A percentile compares a stretch with the other conserved stretches of the same genome.
Conservation (phyloP, 1,140 invertebrate genomes). For the Mizuhopecten yessoensis region DNA sequence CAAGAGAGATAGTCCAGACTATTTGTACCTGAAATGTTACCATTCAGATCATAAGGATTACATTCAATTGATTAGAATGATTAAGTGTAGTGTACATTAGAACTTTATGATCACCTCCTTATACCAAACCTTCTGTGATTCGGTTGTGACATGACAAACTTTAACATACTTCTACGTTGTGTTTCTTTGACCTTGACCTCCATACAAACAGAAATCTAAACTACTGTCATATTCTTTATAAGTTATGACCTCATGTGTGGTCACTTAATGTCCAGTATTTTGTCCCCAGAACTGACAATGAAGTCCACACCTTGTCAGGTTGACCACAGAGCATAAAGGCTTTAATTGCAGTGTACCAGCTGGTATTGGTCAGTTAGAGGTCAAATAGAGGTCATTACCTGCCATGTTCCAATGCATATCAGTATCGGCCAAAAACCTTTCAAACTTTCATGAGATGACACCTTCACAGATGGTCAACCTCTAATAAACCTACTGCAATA, state of each 20-base stretch:
- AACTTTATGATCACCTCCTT: too few species aligned
- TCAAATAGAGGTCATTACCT: slow-evolving; percentile 12
- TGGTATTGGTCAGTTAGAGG: background rate
- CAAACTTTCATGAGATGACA: background rate
- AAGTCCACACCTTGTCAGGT: background rate
- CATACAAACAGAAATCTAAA: background rate
- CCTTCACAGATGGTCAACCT: background rate
- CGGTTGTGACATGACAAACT: too few species aligned
- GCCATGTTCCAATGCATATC: background rate
- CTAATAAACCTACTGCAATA: background rate
- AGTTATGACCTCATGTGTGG: slow-evolving; percentile 2
- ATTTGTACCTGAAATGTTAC: too few species aligned
- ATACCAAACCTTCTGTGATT: too few species aligned
- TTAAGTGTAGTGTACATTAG: too few species aligned
- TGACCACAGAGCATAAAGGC: slow-evolving; percentile 13
- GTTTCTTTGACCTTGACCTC: background rate
- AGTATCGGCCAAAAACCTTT: background rate
- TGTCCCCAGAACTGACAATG: background rate
- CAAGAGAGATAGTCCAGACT: too few species aligned
- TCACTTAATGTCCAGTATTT: background rate
- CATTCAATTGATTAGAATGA: too few species aligned
- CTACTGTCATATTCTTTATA: background rate
- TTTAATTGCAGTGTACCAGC: slow-evolving; percentile 1
- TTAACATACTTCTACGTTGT: too few species aligned
- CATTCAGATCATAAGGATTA: too few species aligned